These are phyloP conservation scores for Seira musarum DNA, from an alignment of 2,888 invertebrate species.

Conservation along the genomic window DNA sequence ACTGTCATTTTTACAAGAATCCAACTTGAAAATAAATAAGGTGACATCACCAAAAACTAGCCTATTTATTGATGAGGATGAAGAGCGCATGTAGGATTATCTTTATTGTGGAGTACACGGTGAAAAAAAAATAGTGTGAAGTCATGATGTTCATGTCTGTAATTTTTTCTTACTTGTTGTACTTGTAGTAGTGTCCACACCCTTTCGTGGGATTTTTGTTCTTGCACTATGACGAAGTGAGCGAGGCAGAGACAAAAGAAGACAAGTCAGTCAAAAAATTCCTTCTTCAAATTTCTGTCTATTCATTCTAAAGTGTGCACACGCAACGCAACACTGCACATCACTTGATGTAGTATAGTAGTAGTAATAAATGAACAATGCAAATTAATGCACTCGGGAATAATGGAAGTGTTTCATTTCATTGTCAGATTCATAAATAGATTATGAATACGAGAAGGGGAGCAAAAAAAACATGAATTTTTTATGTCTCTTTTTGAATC, in stretches of 20 bases:
- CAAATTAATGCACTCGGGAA: neutral
- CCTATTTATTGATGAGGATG: neutral
- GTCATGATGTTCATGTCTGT: conserved; percentile 1
- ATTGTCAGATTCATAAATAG: neutral
- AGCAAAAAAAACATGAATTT: neutral
- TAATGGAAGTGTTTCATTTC: conserved; percentile 7
- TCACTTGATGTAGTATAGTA: neutral
- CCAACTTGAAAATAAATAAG: neutral
- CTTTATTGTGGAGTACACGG: neutral
- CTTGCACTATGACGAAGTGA: neutral
- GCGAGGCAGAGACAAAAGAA: neutral
- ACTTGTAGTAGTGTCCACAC: conserved; percentile 24
- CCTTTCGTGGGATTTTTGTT: conserved; percentile 39
- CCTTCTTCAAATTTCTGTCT: neutral
- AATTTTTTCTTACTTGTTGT: neutral
- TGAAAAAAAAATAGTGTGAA: neutral
- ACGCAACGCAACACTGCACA: neutral
- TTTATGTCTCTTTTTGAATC: neutral
- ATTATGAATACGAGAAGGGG: neutral
- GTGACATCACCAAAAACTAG: neutral
- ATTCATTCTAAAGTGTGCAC: neutral
- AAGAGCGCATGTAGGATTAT: conserved; percentile 5
- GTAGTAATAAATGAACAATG: neutral
- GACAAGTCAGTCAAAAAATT: neutral
- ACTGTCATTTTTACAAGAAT: neutral